A percentile compares a stretch with the other conserved stretches of the same genome.
phyloP scores from a whole-genome alignment of 2,888 invertebrate species.

The Lydus trimaculatus region DNA sequence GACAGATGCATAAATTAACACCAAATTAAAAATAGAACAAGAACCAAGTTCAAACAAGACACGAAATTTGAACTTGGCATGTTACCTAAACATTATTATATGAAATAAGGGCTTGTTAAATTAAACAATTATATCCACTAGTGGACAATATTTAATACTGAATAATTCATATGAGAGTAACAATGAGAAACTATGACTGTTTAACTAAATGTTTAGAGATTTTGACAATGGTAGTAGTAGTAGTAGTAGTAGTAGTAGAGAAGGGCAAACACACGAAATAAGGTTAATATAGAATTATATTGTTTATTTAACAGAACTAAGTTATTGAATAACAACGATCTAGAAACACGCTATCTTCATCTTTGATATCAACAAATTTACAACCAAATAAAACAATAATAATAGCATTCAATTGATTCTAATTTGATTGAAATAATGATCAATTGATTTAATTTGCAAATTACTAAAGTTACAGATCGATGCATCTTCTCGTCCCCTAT shows the following conservation, averaged over 20 bases:
- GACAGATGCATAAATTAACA: slow-evolving; percentile 55
- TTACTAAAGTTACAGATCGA: slow-evolving; percentile 46
- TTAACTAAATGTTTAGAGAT: background rate
- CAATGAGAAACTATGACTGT: background rate
- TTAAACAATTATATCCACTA: background rate
- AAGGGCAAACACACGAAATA: slow-evolving; percentile 38
- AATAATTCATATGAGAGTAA: background rate
- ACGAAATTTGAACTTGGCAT: slow-evolving; percentile 19
- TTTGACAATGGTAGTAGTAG: background rate
- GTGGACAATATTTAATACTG: slow-evolving; percentile 20
- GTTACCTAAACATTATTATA: background rate
- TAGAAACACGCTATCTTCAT: slow-evolving; percentile 21
- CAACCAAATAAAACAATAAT: slow-evolving; percentile 7
- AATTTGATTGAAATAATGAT: slow-evolving; percentile 50
- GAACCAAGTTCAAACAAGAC: slow-evolving; percentile 30
- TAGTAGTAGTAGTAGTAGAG: background rate
- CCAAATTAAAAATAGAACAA: slow-evolving; percentile 54
- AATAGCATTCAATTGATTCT: slow-evolving; percentile 39
- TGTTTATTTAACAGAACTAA: slow-evolving; percentile 47
- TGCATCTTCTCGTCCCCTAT: slow-evolving; percentile 26
- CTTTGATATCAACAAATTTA: slow-evolving; percentile 15
- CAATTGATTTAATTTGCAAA: slow-evolving; percentile 55
- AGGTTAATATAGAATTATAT: slow-evolving; percentile 44
- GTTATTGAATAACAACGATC: slow-evolving; percentile 33
- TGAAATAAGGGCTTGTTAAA: background rate